Evolutionary conservation across 2,797 vertebrate species (phyloP), one percentile per base, ranked within the genome.

Genomic region (Oreortyx pictus): DNA sequence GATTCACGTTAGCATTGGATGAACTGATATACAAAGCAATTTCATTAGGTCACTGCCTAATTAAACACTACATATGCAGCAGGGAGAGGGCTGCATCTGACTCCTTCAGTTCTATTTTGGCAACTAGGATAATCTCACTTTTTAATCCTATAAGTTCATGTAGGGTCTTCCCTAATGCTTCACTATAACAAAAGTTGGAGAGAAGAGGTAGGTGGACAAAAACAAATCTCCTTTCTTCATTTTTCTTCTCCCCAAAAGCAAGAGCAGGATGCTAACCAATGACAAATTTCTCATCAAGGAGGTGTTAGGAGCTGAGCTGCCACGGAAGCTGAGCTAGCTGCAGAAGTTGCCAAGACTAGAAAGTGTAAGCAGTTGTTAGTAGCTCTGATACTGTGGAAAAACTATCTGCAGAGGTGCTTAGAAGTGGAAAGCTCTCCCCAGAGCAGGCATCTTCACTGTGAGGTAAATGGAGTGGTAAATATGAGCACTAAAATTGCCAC

Each of bases 51-150:
- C 11, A 22, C 29, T 90, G 68, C 31, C 65, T 76, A 57, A 35
- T 61, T 50, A 76, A 77, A 71, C 25, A 25, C 12, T 37, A 31
- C 4, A 3, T 16, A 62, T 46, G n/a, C 49, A 27, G 50, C 24
- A 66, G 59, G 62, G 59, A 57, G 35, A 78, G 68, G 18, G 56
- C 46, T 65, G 39, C 50, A 33, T 52, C 56, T 86, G 73, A 60
- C 73, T 89, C 33, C 59, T 82, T 52, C 56, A 61, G 9, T 72
- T 83, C 60, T 94, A 19, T 83, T 95, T 90, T 89, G 89, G 83
- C 76, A 66, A 4, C 29, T 43, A 11, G 8, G 9, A 5, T 70
- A 66, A 49, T 35, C 50, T 37, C 50, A 35, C 6, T 72, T 85
- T 83, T 73, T 61, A 27, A 44, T 64, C 65, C 59, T 66, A 1